Base-by-base conservation (phyloP, 1,140 invertebrate genomes). In the Camponotus floridanus region DNA sequence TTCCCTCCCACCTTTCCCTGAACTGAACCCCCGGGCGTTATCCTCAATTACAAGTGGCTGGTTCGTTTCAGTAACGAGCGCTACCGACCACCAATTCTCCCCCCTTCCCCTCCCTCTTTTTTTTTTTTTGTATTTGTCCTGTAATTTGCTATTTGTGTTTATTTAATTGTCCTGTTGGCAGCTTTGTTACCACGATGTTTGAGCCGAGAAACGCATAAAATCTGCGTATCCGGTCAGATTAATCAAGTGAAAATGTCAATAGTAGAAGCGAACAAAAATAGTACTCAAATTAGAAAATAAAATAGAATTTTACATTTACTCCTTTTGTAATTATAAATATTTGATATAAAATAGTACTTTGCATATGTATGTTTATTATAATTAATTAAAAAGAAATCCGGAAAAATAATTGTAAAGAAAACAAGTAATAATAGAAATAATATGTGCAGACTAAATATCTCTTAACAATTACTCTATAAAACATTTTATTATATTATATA, bases 11-110 rank as follows among this genome's bases (percentile, higher is more conserved):
- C 55, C 64, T 74, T 68, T 42, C 45, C 39, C 39, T 70, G 67
- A 36, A 11, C 78, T 84, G 61, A 61, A 62, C 11, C 62, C 36
- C 13, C 48, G 48, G 33, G 31, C 78, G 73, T 88, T 89, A 89
- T 91, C n/a, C 84, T 87, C 84, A 65, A 91, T 91, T 83, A 87
- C 71, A 51, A 87, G 71, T 59, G 80, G 67, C 33, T 42, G 33
- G 62, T 73, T 83, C 89, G 87, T 90, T 91, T 91, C 68, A 79
- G 79, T 91, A 89, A 90, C 88, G 89, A 90, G 88, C 70, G 33
- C 85, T 83, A 90, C 85, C 76, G 57, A 62, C 51, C 42, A 26
- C n/a, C 21, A 36, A 65, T 70, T 83, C 76, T 21, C 67, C 26
- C 71, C 26, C 26, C 76, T 21, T 74, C 33, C 71, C 26, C 76